These are phyloP conservation scores for Ectropis crepuscularia DNA, from an alignment of 2,888 invertebrate genomes.

Conservation along the genomic window DNA sequence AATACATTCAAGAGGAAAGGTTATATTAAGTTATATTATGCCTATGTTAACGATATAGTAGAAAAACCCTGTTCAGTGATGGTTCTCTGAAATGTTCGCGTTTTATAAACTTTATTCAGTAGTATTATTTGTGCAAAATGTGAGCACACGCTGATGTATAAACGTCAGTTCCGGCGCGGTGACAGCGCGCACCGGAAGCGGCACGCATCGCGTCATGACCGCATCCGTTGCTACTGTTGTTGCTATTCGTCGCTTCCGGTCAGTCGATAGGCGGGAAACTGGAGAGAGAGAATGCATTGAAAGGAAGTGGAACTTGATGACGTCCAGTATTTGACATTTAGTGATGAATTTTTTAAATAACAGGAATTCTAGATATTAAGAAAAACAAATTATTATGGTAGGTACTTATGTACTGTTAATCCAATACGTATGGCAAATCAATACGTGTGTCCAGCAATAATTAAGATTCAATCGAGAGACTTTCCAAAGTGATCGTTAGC, in stretches of 20 bases:
- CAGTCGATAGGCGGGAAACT: conserved; percentile 48
- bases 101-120: no score
- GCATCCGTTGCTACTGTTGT: conserved; percentile 64
- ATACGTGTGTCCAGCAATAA: no score
- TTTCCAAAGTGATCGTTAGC: no score
- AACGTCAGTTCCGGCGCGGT: conserved; percentile 53
- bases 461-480: no score
- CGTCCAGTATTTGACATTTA: not conserved
- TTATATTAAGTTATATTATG: no score
- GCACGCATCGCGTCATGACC: conserved; percentile 51
- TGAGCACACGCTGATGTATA: conserved; percentile 38
- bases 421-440: no score
- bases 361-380: not conserved
- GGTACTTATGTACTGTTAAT: no score
- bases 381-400: not conserved
- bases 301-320: conserved; percentile 7
- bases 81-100: no score
- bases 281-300: conserved; percentile 28
- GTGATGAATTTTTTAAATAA: not conserved
- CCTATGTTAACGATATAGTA: no score
- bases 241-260: conserved; percentile 63
- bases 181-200: conserved; percentile 56
- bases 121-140: not conserved
- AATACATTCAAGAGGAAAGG: no score
- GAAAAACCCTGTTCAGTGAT: no score